Conservation (phyloP, 2,113 vertebrate genomes). For the Caranx melampygus region DNA sequence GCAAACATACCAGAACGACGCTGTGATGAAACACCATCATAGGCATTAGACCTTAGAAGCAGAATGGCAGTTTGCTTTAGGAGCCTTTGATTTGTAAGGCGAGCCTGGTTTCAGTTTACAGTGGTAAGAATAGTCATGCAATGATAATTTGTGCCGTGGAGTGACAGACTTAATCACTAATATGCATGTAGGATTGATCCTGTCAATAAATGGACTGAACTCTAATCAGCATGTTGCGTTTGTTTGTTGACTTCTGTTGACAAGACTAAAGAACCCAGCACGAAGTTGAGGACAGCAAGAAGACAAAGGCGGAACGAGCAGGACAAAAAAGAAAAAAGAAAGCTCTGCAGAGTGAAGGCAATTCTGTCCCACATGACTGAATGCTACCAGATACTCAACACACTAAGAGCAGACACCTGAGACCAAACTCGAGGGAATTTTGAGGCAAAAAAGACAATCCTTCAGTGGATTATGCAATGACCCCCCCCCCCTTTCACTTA, state of each 20-base stretch:
- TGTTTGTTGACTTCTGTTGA: background rate
- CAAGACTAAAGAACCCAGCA: conserved; percentile 19
- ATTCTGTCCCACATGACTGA: conserved; percentile 53
- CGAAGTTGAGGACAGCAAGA: background rate
- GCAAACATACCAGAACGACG: background rate
- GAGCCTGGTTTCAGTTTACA: background rate
- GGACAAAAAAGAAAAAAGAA: background rate
- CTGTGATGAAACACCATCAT: conserved; percentile 6
- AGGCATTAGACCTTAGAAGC: background rate
- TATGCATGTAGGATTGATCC: background rate
- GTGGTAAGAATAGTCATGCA: background rate
- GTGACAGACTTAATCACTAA: too few species aligned
- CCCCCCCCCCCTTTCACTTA: conserved; percentile 45
- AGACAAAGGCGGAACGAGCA: background rate
- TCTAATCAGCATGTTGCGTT: conserved; percentile 27
- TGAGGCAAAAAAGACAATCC: conserved; percentile 16
- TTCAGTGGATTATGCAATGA: conserved; percentile 41
- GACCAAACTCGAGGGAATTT: background rate
- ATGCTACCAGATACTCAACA: conserved; percentile 65
- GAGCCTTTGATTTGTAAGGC: background rate
- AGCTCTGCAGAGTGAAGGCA: conserved; percentile 54
- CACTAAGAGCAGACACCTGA: background rate
- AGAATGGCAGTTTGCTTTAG: background rate
- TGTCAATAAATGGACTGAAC: background rate
- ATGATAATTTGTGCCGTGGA: background rate